Conservation (phyloP, 1,140 invertebrate species). For the Euwallacea similis region DNA sequence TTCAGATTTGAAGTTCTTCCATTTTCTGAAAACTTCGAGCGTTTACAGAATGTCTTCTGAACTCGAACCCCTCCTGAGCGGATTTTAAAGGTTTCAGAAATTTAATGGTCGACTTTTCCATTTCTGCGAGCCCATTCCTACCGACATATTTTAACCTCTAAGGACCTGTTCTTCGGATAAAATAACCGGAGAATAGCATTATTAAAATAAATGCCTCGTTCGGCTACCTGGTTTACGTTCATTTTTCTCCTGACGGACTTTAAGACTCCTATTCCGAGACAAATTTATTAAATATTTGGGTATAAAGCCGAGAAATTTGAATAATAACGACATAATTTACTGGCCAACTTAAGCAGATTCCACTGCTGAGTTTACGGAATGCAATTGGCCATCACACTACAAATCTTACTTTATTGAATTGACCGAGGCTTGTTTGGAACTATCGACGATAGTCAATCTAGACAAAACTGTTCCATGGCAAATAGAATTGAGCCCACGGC, state of each 20-base stretch:
- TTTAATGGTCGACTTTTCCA: neutral
- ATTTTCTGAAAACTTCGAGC: too few relatives aligned
- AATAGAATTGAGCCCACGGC: too few relatives aligned
- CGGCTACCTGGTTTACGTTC: conserved; percentile 36
- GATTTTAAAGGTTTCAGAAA: neutral
- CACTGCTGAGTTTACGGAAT: neutral
- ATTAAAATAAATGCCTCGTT: conserved; percentile 35
- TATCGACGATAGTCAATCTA: too few relatives aligned
- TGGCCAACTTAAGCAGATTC: conserved; percentile 11
- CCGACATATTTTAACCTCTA: neutral
- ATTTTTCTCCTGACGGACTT: conserved; percentile 30
- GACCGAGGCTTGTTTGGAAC: too few relatives aligned
- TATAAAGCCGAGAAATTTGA: conserved; percentile 31
- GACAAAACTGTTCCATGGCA: too few relatives aligned
- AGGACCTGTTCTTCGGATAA: conserved; percentile 26
- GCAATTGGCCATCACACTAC: too few relatives aligned
- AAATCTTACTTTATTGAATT: too few relatives aligned
- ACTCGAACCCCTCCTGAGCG: neutral
- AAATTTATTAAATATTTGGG: conserved; percentile 35
- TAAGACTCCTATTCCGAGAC: conserved; percentile 33
- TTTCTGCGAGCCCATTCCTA: neutral
- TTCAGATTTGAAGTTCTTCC: too few relatives aligned
- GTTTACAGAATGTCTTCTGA: neutral
- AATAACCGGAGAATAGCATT: conserved; percentile 20
- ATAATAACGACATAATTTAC: conserved; percentile 30